phyloP scores from a whole-genome alignment of 2,113 vertebrate species.

The Leptocoma aspasia region DNA sequence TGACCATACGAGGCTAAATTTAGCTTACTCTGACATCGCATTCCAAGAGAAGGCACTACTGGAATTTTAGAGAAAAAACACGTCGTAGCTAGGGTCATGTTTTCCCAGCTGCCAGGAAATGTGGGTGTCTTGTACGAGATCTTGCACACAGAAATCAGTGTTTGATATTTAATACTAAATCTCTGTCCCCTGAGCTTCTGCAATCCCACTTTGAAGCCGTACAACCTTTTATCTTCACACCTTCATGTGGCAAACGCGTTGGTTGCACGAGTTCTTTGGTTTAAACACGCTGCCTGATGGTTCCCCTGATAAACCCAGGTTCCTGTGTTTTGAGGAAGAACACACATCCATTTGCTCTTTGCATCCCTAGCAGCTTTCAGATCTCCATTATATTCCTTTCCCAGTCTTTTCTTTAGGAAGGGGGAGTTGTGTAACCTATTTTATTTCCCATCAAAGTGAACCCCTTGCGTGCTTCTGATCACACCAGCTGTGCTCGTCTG shows the following conservation, averaged over 20 bases:
- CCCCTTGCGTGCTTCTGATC: fast-evolving
- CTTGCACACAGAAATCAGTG: background rate
- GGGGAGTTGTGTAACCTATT: background rate
- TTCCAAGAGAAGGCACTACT: background rate
- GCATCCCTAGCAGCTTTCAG: background rate
- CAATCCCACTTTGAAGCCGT: background rate
- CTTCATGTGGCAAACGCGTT: fast-evolving
- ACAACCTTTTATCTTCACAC: background rate
- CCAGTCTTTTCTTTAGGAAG: background rate
- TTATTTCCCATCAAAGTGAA: background rate
- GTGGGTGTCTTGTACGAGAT: background rate
- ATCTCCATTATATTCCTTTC: background rate
- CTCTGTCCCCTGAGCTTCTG: background rate
- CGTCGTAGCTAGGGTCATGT: background rate
- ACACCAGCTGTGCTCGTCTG: background rate
- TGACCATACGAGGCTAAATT: background rate
- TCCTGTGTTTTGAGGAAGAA: background rate
- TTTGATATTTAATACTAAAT: background rate
- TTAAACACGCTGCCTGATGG: background rate
- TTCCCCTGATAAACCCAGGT: background rate
- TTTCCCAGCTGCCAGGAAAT: background rate
- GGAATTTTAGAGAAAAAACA: background rate
- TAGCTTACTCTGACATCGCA: background rate
- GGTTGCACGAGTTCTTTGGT: background rate
- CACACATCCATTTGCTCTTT: background rate